Evolutionary conservation across 2,797 vertebrate species (phyloP).

Genomic region (Trichosurus vulpecula): DNA sequence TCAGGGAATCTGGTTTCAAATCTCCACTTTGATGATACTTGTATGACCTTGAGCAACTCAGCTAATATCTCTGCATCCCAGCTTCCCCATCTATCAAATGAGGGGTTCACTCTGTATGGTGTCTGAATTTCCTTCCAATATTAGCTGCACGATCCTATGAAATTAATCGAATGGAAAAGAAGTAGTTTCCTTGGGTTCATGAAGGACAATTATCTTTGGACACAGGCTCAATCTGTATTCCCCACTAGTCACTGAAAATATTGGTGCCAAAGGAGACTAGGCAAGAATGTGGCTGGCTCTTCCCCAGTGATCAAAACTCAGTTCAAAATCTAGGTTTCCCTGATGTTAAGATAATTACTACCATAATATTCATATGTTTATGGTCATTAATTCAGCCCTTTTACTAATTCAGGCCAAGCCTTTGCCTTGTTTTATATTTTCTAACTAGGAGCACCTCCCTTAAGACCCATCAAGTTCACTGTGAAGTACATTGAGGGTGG

Average conservation of each 20-base stretch:
- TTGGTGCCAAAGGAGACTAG: not conserved
- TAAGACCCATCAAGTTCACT: not conserved
- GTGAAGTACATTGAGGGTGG: not conserved
- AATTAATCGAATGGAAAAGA: not conserved
- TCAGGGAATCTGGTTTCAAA: not conserved
- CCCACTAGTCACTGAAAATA: not conserved
- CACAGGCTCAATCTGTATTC: not conserved
- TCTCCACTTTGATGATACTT: not conserved
- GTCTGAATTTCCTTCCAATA: not conserved
- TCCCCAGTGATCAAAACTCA: not conserved
- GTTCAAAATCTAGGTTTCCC: not conserved
- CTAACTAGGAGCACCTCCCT: not conserved
- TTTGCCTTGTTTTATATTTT: not conserved
- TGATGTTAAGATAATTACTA: not conserved
- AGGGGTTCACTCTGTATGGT: not conserved
- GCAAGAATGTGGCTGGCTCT: not conserved
- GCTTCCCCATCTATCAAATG: not conserved
- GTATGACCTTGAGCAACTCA: not conserved
- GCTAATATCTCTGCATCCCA: not conserved
- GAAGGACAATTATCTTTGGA: not conserved
- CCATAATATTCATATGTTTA: not conserved
- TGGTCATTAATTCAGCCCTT: not conserved
- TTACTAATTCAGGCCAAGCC: not conserved
- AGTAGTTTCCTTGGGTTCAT: not conserved
- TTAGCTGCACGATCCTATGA: not conserved